These are phyloP conservation scores for Holothuria scabra DNA, from an alignment of 53 echinoderm and acorn worm genomes.

Conservation along the genomic window DNA sequence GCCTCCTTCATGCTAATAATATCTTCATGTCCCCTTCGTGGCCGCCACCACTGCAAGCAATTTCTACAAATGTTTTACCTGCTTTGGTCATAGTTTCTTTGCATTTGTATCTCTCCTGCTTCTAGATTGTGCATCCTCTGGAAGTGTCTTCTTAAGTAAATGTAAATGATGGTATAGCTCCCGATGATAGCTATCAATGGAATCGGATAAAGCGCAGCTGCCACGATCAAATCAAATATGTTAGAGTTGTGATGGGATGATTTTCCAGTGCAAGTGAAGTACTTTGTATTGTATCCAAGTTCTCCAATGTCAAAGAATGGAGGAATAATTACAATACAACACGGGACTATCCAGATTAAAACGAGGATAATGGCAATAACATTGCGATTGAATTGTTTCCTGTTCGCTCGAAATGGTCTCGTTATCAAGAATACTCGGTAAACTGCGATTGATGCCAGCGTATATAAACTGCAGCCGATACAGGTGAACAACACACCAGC, in stretches of 20 bases:
- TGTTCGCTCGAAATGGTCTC: constrained; percentile 40
- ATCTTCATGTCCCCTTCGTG: too few species aligned
- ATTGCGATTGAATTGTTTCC: constrained; percentile 45
- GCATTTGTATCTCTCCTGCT: background rate
- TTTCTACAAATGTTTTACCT: too few species aligned
- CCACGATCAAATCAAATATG: constrained; percentile 68
- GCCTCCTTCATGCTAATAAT: too few species aligned
- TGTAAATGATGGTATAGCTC: constrained; percentile 69
- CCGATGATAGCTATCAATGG: constrained; percentile 68
- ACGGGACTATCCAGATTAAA: constrained; percentile 66
- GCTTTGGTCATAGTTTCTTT: too few species aligned
- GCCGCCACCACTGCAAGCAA: too few species aligned
- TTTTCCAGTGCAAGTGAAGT: constrained; percentile 75
- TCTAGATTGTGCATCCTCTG: constrained; percentile 57
- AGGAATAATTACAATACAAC: constrained; percentile 63
- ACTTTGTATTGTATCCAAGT: constrained; percentile 72
- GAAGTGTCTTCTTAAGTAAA: constrained; percentile 65
- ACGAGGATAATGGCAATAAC: constrained; percentile 54
- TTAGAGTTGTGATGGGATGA: constrained; percentile 54
- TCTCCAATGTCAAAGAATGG: constrained; percentile 68
- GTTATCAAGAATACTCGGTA: constrained; percentile 79
- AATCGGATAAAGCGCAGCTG: constrained; percentile 61
- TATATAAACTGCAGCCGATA: constrained; percentile 79
- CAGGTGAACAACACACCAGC: constrained; percentile 70
- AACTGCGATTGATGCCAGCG: constrained; percentile 74